A percentile compares a stretch with the other conserved stretches of the same genome.
These are phyloP conservation scores for Styela plicata DNA, from an alignment of 23 tunicate species.

Conservation along the genomic window DNA sequence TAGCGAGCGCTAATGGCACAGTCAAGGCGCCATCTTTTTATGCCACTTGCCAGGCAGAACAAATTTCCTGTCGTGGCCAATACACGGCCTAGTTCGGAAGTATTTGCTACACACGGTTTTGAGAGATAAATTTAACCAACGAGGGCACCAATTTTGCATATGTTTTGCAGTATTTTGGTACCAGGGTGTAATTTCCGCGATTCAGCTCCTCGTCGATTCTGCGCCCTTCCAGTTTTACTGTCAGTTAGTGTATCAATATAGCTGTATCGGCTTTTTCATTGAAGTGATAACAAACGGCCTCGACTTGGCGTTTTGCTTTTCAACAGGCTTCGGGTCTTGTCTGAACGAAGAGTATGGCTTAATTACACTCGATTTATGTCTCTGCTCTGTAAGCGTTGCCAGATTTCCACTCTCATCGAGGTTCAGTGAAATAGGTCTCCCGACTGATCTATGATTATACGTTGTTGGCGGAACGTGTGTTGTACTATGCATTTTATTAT, in stretches of 20 bases:
- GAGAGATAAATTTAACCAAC: too few relatives aligned
- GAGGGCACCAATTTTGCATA: too few relatives aligned
- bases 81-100: too few relatives aligned
- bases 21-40: too few relatives aligned
- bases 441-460: not conserved
- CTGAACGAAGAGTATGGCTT: constrained; percentile 17
- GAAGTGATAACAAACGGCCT: constrained; percentile 19
- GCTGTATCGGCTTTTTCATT: constrained; percentile 13
- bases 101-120: too few relatives aligned
- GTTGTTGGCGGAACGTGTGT: not conserved
- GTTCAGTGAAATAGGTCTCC: not conserved
- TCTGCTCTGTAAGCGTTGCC: not conserved
- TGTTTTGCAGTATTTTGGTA: too few relatives aligned
- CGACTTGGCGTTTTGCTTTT: not conserved
- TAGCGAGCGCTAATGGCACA: too few relatives aligned
- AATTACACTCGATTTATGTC: not conserved
- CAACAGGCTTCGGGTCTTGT: not conserved
- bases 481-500: not conserved
- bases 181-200: too few relatives aligned
- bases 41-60: too few relatives aligned
- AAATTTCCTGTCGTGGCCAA: too few relatives aligned
- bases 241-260: constrained; percentile 7
- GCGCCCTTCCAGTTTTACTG: too few relatives aligned
- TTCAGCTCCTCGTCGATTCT: too few relatives aligned
- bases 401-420: not conserved